A percentile compares a stretch with the other conserved stretches of the same genome.
phyloP scores from a whole-genome alignment of 2,113 vertebrate genomes.

The Gallinago undulata region DNA sequence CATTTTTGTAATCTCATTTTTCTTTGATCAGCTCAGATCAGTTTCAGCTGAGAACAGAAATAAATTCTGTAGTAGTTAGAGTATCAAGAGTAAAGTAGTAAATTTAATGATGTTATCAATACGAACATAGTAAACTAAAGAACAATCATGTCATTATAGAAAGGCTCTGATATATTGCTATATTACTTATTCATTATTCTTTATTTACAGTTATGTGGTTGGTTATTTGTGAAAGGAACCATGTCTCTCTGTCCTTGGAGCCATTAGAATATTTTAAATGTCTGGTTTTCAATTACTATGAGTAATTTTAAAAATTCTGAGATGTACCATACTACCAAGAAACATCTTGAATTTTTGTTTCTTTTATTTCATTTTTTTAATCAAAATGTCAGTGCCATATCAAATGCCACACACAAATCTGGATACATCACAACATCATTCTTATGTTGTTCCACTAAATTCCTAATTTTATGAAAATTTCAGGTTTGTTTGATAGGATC shows the following conservation, averaged over 20 bases:
- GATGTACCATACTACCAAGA: background rate
- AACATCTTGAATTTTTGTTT: background rate
- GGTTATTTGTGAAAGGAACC: background rate
- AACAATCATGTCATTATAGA: background rate
- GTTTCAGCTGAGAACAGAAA: background rate
- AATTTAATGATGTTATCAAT: background rate
- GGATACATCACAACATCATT: background rate
- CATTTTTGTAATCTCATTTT: background rate
- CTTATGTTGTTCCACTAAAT: background rate
- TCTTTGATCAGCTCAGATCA: background rate
- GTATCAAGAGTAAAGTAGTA: background rate
- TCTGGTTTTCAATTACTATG: background rate
- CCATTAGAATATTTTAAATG: background rate
- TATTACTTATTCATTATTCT: background rate
- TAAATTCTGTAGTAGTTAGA: background rate
- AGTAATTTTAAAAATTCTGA: background rate
- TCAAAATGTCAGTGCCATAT: background rate
- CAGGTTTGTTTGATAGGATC: background rate
- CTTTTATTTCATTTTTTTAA: background rate
- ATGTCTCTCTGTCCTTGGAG: background rate
- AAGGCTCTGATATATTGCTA: background rate
- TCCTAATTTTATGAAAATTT: background rate
- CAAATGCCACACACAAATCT: background rate
- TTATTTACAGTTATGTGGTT: background rate
- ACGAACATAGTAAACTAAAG: background rate